Evolutionary conservation across 2,888 invertebrate genomes (phyloP).

Genomic region (Drosophila anomelani): DNA sequence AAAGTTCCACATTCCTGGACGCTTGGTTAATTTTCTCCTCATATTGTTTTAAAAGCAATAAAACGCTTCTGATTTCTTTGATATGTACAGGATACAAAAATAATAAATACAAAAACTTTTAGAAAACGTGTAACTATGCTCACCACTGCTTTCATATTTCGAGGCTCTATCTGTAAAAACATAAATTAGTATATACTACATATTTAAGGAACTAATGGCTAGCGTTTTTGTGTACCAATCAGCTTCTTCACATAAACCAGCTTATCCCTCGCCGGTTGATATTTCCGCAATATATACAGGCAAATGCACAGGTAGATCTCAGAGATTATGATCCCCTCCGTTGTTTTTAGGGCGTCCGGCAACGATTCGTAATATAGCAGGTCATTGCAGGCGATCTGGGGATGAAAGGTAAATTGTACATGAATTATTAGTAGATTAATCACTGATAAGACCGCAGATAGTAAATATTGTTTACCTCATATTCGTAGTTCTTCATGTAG

Average conservation of each 20-base stretch:
- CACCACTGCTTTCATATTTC: background rate
- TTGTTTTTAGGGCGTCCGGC: conserved; percentile 20
- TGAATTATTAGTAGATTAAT: background rate
- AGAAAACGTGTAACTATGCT: background rate
- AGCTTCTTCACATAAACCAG: conserved; percentile 24
- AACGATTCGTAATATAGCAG: conserved; percentile 44
- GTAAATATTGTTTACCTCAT: conserved; percentile 22
- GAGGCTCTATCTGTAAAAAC: background rate
- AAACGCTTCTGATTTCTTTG: conserved; percentile 14
- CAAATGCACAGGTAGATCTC: conserved; percentile 37
- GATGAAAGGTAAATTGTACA: background rate
- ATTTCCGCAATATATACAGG: conserved; percentile 35
- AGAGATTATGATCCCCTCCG: conserved; percentile 22
- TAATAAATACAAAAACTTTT: background rate
- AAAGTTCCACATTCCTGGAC: conserved; percentile 26
- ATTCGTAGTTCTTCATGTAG: conserved; percentile 21
- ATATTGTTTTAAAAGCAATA: conserved; percentile 24
- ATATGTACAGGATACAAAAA: background rate
- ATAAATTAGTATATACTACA: background rate
- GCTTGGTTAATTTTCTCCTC: conserved; percentile 36
- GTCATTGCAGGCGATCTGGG: conserved; percentile 42
- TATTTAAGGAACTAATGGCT: background rate
- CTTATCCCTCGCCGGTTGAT: conserved; percentile 15
- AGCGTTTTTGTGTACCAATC: conserved; percentile 24
- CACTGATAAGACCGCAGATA: background rate